Evolutionary conservation across 2,888 invertebrate genomes (phyloP), one percentile per base, ranked within the genome.

Genomic region (Drosophila neoperkinsi): DNA sequence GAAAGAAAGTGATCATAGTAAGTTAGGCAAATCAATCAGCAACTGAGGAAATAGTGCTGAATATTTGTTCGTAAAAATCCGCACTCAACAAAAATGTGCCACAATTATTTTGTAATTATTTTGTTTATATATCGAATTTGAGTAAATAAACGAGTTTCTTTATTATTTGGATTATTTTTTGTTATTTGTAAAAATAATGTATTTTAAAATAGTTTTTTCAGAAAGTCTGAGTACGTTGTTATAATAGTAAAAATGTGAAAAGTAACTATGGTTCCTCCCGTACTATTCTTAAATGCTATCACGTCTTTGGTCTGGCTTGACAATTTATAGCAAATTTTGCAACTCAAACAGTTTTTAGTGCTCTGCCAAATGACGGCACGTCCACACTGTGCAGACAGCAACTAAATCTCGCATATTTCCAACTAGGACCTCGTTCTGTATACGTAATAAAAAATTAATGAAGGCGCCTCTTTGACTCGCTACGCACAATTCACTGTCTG

Each of bases 381-480:
- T 67, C 60, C 46, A 25, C 18, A 33, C 25, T 56, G 55, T 34
- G 30, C 30, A 31, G 43, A 11, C 18, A 18, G n/a, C 18, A 36
- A 51, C 43, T 66, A 66, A 72, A 64, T 60, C 60, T 64, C 50
- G 49, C 53, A 64, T 46, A 61, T 59, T 58, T 49, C 53, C 41
- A 66, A 64, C 55, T 46, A 34, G 28, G 53, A 46, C 41, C 52
- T n/a, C 58, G 36, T 66, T 71, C 64, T 72, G 80, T 75, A 68
- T 75, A 75, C 74, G 69, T 60, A 77, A 77, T 88, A 84, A 80
- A 82, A 73, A 49, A 61, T 62, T 36, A 61, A 57, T 55, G 60
- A 52, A 21, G 84, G 86, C 84, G 88, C 76, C 86, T 34, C 53
- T 21, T 34, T 31, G 84, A 83, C 88, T 88, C 65, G 59, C 69